Percentiles rank a stretch among this genome's conserved stretches.
phyloP scores from a whole-genome alignment of 2,113 vertebrate species.

The Pseudorectes ferrugineus region DNA sequence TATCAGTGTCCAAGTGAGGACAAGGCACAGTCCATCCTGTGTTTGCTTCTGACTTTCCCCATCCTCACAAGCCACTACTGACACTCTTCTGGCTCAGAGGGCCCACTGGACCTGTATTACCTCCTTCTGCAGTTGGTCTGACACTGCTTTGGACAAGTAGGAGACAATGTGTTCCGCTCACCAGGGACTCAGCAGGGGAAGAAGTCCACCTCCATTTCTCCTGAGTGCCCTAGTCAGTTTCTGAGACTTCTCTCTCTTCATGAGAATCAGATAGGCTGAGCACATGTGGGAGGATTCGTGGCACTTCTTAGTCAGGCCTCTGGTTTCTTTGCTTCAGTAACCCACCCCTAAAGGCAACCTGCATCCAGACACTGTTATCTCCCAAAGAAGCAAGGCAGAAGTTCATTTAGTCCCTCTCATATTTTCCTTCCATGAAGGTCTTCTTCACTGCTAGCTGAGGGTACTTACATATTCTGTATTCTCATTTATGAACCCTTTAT shows the following conservation, averaged over 20 bases:
- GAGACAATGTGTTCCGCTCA: neutral
- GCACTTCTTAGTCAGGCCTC: neutral
- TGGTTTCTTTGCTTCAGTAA: neutral
- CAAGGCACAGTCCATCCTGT: neutral
- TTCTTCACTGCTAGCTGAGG: neutral
- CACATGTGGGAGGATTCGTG: neutral
- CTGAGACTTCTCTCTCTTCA: neutral
- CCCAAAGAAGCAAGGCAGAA: neutral
- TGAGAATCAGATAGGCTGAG: neutral
- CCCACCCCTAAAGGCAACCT: neutral
- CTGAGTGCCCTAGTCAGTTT: neutral
- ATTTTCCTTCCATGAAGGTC: neutral
- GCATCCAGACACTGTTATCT: neutral
- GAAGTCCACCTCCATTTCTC: neutral
- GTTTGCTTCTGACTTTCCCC: neutral
- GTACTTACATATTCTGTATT: neutral
- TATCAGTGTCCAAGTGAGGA: neutral
- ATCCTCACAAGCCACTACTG: neutral
- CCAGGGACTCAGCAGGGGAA: neutral
- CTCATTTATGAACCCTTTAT: neutral
- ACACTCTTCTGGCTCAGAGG: neutral
- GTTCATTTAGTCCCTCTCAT: neutral
- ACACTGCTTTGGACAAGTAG: neutral
- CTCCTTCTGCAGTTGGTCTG: neutral
- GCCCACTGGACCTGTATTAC: accelerated